These are phyloP conservation scores for Drosophila fulvimacula DNA, from an alignment of 2,888 invertebrate genomes.

Conservation along the genomic window DNA sequence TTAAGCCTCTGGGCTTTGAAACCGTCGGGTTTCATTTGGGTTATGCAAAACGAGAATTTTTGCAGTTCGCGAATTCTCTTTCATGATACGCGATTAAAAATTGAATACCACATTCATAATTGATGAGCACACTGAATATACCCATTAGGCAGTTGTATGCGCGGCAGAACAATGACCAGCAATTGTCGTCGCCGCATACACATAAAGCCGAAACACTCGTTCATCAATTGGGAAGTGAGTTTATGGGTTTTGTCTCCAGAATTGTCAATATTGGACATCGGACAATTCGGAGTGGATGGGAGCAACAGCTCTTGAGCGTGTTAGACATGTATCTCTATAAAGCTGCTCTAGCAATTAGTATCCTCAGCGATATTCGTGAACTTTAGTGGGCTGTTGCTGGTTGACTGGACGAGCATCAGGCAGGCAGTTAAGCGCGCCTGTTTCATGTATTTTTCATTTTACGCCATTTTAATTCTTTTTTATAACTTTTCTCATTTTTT, in stretches of 20 bases:
- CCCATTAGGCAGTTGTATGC: conserved; percentile 34
- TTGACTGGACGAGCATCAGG: background rate
- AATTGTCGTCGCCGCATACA: conserved; percentile 24
- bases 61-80: background rate
- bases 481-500: conserved; percentile 10
- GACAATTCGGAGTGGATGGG: background rate
- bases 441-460: conserved; percentile 5
- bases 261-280: background rate
- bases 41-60: background rate
- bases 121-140: conserved; percentile 26
- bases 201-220: background rate
- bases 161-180: conserved; percentile 38
- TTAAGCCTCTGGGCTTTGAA: background rate
- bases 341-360: too few species aligned
- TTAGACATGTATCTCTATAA: too few species aligned
- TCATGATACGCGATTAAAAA: conserved; percentile 6
- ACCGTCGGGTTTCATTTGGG: background rate
- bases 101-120: conserved; percentile 22
- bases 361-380: too few species aligned
- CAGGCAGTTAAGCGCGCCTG: background rate
- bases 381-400: background rate
- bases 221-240: background rate
- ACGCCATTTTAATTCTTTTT: conserved; percentile 2
- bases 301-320: too few species aligned
- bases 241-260: background rate